phyloP scores from a whole-genome alignment of 1,140 invertebrate genomes.

The Drosophila sulfurigaster region DNA sequence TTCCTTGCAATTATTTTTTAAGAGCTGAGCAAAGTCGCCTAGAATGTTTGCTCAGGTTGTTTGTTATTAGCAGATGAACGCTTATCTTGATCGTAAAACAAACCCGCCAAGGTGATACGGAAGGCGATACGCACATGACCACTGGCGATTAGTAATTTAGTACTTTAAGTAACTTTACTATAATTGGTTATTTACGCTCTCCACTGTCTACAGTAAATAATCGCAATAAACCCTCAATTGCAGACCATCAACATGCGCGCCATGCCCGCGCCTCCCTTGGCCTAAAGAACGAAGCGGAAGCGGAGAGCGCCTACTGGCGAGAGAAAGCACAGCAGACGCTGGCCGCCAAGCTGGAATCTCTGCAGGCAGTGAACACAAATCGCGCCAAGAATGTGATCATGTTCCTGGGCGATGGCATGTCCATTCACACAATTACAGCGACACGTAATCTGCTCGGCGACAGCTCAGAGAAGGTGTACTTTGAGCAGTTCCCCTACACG shows the following conservation, averaged over 20 bases:
- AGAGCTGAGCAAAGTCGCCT: too few relatives aligned
- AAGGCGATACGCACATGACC: constrained; percentile 11
- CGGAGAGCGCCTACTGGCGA: constrained; percentile 69
- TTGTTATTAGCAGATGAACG: background rate
- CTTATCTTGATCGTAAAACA: constrained; percentile 16
- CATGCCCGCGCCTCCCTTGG: constrained; percentile 7
- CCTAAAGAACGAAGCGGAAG: constrained; percentile 63
- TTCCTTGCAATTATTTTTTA: too few relatives aligned
- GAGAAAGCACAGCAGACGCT: constrained; percentile 70
- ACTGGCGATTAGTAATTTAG: background rate
- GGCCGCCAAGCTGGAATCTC: constrained; percentile 60
- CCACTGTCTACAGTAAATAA: constrained; percentile 8
- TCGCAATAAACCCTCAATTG: constrained; percentile 1
- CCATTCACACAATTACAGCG: constrained; percentile 90
- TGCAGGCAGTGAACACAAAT: constrained; percentile 68
- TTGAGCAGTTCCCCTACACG: constrained; percentile 90
- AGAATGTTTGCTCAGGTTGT: background rate
- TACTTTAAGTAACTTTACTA: background rate
- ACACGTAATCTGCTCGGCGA: constrained; percentile 89
- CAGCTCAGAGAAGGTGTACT: constrained; percentile 89
- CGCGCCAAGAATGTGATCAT: constrained; percentile 90
- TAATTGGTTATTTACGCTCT: constrained; percentile 3
- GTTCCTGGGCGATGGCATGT: constrained; percentile 93
- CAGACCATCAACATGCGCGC: constrained; percentile 62
- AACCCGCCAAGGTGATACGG: constrained; percentile 3